These are phyloP conservation scores for Ormyrus thymus DNA, from an alignment of 2,888 invertebrate species.

Conservation along the genomic window DNA sequence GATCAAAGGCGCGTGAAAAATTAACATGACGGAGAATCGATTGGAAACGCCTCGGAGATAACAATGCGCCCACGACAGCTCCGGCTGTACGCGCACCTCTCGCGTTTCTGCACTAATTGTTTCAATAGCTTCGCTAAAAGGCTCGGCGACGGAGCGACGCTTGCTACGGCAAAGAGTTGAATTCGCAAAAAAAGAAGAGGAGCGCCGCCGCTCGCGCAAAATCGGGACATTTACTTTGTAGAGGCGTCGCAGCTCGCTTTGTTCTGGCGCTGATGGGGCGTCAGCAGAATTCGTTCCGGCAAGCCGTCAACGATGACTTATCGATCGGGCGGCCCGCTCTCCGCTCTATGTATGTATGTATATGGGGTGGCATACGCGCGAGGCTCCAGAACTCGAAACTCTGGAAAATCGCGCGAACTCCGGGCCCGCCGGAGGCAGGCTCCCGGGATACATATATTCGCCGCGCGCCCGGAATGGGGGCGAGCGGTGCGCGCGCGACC, in stretches of 20 bases:
- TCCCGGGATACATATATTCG: no score
- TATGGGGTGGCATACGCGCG: conserved; percentile 22
- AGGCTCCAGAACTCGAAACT: conserved; percentile 61
- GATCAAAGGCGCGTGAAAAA: conserved; percentile 21
- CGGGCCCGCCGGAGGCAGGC: no score
- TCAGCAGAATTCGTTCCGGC: conserved; percentile 61
- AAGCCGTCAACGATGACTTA: conserved; percentile 65
- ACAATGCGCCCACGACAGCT: no score
- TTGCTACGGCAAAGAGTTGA: no score
- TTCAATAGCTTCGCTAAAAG: no score
- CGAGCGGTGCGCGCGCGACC: no score
- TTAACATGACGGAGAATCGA: conserved; percentile 9
- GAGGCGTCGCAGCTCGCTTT: conserved; percentile 51
- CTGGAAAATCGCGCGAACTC: conserved; percentile 63
- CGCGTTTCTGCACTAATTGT: no score
- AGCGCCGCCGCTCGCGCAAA: conserved; percentile 15
- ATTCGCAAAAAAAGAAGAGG: no score
- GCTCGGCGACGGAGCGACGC: no score
- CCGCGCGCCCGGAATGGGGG: no score
- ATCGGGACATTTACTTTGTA: conserved; percentile 52
- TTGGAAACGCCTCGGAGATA: not conserved
- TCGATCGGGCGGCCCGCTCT: conserved; percentile 58
- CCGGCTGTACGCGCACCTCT: no score
- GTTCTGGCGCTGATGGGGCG: conserved; percentile 55
- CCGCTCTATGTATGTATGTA: not conserved